phyloP scores from a whole-genome alignment of 2,888 invertebrate species.

The Tribolium freemani region DNA sequence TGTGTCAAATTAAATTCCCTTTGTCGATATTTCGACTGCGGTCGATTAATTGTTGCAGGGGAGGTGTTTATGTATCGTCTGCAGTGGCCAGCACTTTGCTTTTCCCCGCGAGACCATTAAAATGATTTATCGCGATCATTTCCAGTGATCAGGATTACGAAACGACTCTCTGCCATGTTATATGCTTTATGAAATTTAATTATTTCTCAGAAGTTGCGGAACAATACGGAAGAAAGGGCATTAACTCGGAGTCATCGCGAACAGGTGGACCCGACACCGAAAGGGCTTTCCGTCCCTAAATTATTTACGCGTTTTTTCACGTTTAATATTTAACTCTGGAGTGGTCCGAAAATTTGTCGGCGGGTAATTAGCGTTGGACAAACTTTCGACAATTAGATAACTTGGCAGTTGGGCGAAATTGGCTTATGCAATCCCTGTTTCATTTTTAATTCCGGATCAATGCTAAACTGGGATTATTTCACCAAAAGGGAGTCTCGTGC shows the following conservation, averaged over 20 bases:
- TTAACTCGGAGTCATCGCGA: neutral
- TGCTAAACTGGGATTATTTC: too few relatives aligned
- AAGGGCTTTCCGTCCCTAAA: neutral
- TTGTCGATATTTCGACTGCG: slow-evolving; percentile 11
- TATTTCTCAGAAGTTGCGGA: slow-evolving; percentile 10
- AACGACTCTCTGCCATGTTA: slow-evolving; percentile 14
- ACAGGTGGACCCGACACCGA: neutral
- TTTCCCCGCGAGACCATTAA: slow-evolving; percentile 20
- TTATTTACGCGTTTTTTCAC: too few relatives aligned
- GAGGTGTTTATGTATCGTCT: slow-evolving; percentile 9
- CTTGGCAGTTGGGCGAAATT: too few relatives aligned
- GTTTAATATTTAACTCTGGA: too few relatives aligned
- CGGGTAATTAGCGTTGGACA: too few relatives aligned
- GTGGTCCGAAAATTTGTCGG: too few relatives aligned
- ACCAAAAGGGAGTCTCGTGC: too few relatives aligned
- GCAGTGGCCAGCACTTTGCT: neutral
- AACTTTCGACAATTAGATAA: too few relatives aligned
- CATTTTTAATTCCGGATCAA: too few relatives aligned
- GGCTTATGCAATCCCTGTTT: too few relatives aligned
- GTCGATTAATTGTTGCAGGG: slow-evolving; percentile 24
- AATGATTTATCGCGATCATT: slow-evolving; percentile 29
- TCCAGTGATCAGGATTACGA: slow-evolving; percentile 22
- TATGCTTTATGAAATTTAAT: slow-evolving; percentile 25
- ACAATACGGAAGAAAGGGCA: neutral
- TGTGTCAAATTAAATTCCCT: slow-evolving; percentile 7